These are phyloP conservation scores for Chrysemys picta DNA, from an alignment of 2,113 vertebrate species.

Conservation along the genomic window DNA sequence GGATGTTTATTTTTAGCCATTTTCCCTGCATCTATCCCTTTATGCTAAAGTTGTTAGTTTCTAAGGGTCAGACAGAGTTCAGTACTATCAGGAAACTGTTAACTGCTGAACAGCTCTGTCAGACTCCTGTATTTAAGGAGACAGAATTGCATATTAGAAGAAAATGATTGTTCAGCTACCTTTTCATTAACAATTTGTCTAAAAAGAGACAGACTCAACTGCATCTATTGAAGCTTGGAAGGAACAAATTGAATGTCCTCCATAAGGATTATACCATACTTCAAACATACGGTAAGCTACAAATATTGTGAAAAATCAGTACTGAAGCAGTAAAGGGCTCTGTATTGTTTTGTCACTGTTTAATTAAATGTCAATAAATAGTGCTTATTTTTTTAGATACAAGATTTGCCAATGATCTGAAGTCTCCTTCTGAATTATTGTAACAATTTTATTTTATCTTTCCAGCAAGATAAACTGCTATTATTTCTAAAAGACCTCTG, in stretches of 20 bases:
- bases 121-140: conserved; percentile 62
- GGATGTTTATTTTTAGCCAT: conserved; percentile 24
- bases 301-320: not conserved
- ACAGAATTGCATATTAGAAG: conserved; percentile 54
- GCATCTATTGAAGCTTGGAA: conserved; percentile 53
- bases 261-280: conserved; percentile 55
- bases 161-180: conserved; percentile 66
- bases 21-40: not conserved
- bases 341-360: conserved; percentile 20
- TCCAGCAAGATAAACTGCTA: not conserved
- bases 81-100: conserved; percentile 36
- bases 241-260: conserved; percentile 58
- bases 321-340: not conserved
- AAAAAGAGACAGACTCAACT: conserved; percentile 61
- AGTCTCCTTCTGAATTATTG: conserved; percentile 7
- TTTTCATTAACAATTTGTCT: conserved; percentile 71
- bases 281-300: conserved; percentile 38
- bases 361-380: conserved; percentile 55
- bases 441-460: conserved; percentile 18
- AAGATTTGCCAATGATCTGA: not conserved
- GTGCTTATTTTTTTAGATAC: not conserved
- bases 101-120: conserved; percentile 53
- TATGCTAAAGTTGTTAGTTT: conserved; percentile 16
- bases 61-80: conserved; percentile 66
- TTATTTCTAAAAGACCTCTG: not conserved